phyloP scores from a whole-genome alignment of 2,113 vertebrate genomes.

The Mesembrinibis cayennensis region DNA sequence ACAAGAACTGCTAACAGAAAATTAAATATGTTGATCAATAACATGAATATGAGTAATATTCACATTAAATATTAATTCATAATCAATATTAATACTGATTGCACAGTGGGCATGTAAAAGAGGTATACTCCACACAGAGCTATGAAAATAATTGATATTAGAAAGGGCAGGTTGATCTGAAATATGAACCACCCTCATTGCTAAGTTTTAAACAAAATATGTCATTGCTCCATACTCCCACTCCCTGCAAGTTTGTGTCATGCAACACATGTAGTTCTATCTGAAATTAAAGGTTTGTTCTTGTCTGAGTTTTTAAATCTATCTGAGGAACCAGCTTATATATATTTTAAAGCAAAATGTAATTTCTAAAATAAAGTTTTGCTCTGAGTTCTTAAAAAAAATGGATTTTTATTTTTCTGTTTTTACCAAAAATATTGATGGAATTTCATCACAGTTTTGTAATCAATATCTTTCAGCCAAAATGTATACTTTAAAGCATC shows the following conservation, averaged over 20 bases:
- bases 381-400: background rate
- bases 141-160: background rate
- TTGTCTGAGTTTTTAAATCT: background rate
- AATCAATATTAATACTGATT: background rate
- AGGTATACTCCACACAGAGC: rapidly evolving
- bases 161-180: background rate
- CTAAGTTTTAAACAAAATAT: background rate
- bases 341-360: background rate
- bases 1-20: background rate
- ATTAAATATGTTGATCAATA: background rate
- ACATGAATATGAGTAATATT: background rate
- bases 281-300: background rate
- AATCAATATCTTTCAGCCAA: background rate
- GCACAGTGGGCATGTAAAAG: background rate
- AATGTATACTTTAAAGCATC: background rate
- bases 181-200: rapidly evolving
- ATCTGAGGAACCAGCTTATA: background rate
- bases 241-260: rapidly evolving
- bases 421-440: background rate
- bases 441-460: background rate
- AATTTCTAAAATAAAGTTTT: background rate
- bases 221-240: background rate
- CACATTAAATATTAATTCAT: background rate
- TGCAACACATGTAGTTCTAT: rapidly evolving
- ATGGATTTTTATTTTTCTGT: background rate